Conservation (phyloP, 2,113 vertebrate species). For the Perca fluviatilis region DNA sequence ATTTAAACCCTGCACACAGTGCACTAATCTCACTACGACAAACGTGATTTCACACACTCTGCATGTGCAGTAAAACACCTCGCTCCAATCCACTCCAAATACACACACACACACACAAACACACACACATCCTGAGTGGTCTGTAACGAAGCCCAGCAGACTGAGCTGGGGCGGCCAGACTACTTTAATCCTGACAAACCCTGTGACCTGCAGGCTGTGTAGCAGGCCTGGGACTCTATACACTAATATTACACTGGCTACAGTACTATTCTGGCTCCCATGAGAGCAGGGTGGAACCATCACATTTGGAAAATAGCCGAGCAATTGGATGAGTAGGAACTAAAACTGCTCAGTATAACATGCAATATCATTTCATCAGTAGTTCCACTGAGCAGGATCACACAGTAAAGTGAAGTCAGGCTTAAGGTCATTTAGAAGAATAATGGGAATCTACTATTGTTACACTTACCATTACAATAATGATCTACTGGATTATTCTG, state of each 20-base stretch:
- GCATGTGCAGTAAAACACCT: constrained; percentile 54
- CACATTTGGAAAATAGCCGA: constrained; percentile 28
- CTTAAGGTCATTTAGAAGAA: neutral
- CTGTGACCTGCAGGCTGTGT: constrained; percentile 69
- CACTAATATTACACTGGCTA: constrained; percentile 45
- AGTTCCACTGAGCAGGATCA: constrained; percentile 3
- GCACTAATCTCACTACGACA: constrained; percentile 50
- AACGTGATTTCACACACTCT: constrained; percentile 63
- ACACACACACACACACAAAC: constrained; percentile 46
- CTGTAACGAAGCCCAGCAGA: constrained; percentile 69
- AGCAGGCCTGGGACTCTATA: constrained; percentile 21
- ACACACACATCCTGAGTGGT: constrained; percentile 57
- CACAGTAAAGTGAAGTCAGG: constrained; percentile 5
- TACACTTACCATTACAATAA: neutral
- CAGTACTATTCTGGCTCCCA: constrained; percentile 29
- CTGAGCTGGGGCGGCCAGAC: constrained; percentile 59
- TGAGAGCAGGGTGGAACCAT: constrained; percentile 33
- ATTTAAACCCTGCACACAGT: constrained; percentile 43
- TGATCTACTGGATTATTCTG: neutral
- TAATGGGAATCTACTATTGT: neutral
- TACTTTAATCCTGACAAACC: constrained; percentile 76
- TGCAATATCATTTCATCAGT: constrained; percentile 12
- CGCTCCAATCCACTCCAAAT: constrained; percentile 7
- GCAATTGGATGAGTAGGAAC: constrained; percentile 16
- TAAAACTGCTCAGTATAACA: constrained; percentile 26